Conservation (phyloP, 2,113 vertebrate species). For the Pedetes capensis region DNA sequence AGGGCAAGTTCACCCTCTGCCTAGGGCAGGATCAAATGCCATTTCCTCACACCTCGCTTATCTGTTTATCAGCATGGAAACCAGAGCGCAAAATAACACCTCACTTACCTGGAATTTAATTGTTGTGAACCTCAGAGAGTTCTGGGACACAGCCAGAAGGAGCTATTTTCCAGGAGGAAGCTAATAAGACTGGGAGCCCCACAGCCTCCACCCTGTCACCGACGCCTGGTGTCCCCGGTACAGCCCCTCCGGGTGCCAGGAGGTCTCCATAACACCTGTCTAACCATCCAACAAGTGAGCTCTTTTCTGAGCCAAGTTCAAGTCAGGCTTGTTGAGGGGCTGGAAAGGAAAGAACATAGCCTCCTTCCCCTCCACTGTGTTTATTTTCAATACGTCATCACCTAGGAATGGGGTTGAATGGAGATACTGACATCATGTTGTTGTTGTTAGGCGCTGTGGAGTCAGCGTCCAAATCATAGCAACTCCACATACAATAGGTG, state of each 20-base stretch:
- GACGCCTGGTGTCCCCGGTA: rapidly evolving
- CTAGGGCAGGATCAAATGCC: background rate
- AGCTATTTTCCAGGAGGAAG: background rate
- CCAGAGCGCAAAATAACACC: background rate
- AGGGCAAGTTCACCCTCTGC: background rate
- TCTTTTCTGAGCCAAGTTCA: background rate
- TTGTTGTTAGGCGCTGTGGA: too few species aligned
- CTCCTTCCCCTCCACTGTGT: rapidly evolving
- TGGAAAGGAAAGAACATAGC: background rate
- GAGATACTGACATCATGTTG: background rate
- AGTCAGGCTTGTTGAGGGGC: background rate
- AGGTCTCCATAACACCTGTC: background rate
- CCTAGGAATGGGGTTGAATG: too few species aligned
- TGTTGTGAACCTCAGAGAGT: background rate
- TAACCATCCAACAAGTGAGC: background rate
- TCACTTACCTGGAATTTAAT: background rate
- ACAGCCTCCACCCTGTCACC: background rate
- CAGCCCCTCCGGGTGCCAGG: too few species aligned
- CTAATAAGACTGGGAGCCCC: background rate
- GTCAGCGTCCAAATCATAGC: too few species aligned
- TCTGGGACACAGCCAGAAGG: background rate
- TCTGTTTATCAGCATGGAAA: background rate
- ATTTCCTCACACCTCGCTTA: background rate
- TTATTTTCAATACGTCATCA: background rate
- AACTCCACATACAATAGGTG: too few species aligned